These are phyloP conservation scores for Serilophus lunatus DNA, from an alignment of 2,113 vertebrate genomes.

Conservation along the genomic window DNA sequence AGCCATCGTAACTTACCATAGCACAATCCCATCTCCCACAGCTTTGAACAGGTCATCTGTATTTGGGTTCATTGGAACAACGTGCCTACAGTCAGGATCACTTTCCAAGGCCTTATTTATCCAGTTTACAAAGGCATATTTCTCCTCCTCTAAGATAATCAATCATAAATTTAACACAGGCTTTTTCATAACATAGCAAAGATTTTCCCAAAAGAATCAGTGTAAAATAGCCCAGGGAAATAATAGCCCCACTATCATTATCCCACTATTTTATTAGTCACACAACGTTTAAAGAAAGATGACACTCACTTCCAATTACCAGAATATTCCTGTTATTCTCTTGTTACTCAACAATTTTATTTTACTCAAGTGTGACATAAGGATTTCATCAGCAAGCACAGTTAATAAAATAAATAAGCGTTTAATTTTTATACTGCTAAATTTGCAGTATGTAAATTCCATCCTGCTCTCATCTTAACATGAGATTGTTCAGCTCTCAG, in stretches of 20 bases:
- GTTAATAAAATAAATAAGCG: neutral
- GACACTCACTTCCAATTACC: neutral
- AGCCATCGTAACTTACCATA: conserved; percentile 80
- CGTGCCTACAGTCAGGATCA: conserved; percentile 83
- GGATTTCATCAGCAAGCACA: neutral
- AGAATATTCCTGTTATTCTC: neutral
- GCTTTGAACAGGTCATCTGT: conserved; percentile 86
- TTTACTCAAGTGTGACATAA: neutral
- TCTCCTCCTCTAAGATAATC: conserved; percentile 86
- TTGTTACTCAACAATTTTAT: neutral
- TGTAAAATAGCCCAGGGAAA: neutral
- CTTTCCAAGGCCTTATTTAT: conserved; percentile 89
- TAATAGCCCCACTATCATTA: neutral
- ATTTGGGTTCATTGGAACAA: conserved; percentile 89
- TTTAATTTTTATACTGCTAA: neutral
- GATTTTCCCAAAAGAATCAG: neutral
- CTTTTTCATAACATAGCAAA: neutral
- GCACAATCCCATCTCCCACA: conserved; percentile 85
- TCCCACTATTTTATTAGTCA: neutral
- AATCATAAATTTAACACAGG: neutral
- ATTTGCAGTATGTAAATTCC: neutral
- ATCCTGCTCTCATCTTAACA: neutral
- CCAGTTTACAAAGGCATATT: conserved; percentile 93
- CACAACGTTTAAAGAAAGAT: neutral
- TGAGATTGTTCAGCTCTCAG: neutral